phyloP scores from a whole-genome alignment of 2,888 invertebrate genomes.

The Apodemia mormo region DNA sequence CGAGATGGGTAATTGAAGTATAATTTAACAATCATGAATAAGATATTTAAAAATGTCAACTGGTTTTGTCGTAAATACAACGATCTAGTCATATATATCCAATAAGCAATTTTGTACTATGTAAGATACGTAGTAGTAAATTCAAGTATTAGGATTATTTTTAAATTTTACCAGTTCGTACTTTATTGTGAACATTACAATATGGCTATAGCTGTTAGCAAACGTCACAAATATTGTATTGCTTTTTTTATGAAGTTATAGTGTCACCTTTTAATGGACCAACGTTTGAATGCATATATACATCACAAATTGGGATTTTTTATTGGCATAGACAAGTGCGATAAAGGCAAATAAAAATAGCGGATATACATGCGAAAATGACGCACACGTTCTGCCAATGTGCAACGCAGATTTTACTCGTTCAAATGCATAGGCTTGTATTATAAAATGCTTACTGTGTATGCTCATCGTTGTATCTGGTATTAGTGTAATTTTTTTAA shows the following conservation, averaged over 20 bases:
- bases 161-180: neutral
- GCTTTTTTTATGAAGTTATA: neutral
- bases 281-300: too few species aligned
- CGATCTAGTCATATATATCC: conserved; percentile 25
- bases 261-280: too few species aligned
- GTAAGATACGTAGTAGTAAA: neutral
- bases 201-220: neutral
- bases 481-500: too few species aligned
- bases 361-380: too few species aligned
- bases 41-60: neutral
- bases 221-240: neutral
- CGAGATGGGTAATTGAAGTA: conserved; percentile 39
- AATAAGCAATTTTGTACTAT: conserved; percentile 20
- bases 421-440: too few species aligned
- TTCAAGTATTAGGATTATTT: neutral
- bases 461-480: too few species aligned
- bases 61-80: conserved; percentile 8
- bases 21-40: conserved; percentile 39
- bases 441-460: too few species aligned
- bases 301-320: neutral
- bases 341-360: too few species aligned
- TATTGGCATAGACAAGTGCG: neutral
- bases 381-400: too few species aligned
- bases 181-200: neutral
- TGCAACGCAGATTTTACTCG: too few species aligned